Evolutionary conservation across 2,888 invertebrate genomes (phyloP), one percentile per base, ranked within the genome.

Genomic region (Tinea semifulvella): DNA sequence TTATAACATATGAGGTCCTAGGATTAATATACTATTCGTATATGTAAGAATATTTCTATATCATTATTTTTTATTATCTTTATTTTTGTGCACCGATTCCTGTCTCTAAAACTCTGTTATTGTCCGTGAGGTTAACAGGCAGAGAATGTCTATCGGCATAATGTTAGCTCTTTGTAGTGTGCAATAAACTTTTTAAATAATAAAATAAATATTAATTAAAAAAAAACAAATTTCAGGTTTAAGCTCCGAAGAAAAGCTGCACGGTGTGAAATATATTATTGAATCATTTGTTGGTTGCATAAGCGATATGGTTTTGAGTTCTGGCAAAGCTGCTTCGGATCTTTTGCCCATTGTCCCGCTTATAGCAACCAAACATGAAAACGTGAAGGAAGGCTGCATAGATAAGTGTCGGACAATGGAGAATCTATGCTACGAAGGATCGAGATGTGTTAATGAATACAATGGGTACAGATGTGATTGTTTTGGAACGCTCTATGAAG

Each of bases 231-330:
- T 7, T 61, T 28, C 60, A 91, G 92, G 92, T 58, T 77, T 94
- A 51, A 94, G 94, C 58, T 92, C 93, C 1, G 93, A 93, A 70
- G 94, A 94, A 67, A 88, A 90, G 63, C 82, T 93, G 18, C 91
- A 94, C 63, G 94, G 94, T 45, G 92, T 94, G 1, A 94, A 94
- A 73, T 95, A 94, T 65, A 93, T 94, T 48, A 94, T 94, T 55
- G 94, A 94, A 74, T 94, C 94, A 5, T 95, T 95, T 65, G 93
- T 94, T 19, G 95, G 95, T 2, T 96, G 95, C 62, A 92, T 96
- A 54, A 88, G 91, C 57, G 91, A 94, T 57, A 90, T 96, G 73
- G 88, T 91, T 5, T 74, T 94, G 18, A 91, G 91, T 65, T 92
- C 92, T 1, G 93, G 94, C 2, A 92, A 92, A 68, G 91, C 92